Conservation (phyloP, 2,113 vertebrate genomes). For the Sminthopsis crassicaudata region DNA sequence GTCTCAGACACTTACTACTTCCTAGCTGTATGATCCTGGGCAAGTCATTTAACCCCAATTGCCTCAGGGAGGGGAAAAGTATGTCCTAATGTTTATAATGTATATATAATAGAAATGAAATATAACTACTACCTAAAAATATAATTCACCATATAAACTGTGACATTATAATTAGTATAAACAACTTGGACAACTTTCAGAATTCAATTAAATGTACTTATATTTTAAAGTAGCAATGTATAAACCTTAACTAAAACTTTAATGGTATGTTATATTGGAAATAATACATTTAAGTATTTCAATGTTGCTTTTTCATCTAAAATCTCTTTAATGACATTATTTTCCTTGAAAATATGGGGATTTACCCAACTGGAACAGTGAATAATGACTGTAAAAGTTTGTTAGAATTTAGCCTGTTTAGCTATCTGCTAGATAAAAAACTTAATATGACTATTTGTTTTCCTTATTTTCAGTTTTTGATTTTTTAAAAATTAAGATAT, state of each 20-base stretch:
- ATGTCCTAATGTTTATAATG: too few relatives aligned
- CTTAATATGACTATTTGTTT: neutral
- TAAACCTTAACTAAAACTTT: slow-evolving; percentile 65
- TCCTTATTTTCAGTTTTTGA: neutral
- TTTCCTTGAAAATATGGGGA: slow-evolving; percentile 52
- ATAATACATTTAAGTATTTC: slow-evolving; percentile 66
- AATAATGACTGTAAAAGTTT: neutral
- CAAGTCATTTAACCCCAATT: too few relatives aligned
- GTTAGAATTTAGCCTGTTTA: neutral
- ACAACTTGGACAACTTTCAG: too few relatives aligned
- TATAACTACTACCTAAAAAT: too few relatives aligned
- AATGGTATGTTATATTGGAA: slow-evolving; percentile 67
- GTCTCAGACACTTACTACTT: too few relatives aligned
- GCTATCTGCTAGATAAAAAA: too few relatives aligned
- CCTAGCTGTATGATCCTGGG: too few relatives aligned
- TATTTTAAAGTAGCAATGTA: slow-evolving; percentile 76
- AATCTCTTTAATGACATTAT: slow-evolving; percentile 61
- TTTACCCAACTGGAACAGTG: slow-evolving; percentile 37
- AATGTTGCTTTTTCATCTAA: slow-evolving; percentile 35
- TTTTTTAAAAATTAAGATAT: too few relatives aligned
- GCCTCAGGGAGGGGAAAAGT: too few relatives aligned
- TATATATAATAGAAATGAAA: too few relatives aligned
- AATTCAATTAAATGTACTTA: slow-evolving; percentile 70
- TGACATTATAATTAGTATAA: too few relatives aligned
- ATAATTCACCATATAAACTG: too few relatives aligned